phyloP scores from a whole-genome alignment of 2,888 invertebrate species.

The Electrophaes corylata region DNA sequence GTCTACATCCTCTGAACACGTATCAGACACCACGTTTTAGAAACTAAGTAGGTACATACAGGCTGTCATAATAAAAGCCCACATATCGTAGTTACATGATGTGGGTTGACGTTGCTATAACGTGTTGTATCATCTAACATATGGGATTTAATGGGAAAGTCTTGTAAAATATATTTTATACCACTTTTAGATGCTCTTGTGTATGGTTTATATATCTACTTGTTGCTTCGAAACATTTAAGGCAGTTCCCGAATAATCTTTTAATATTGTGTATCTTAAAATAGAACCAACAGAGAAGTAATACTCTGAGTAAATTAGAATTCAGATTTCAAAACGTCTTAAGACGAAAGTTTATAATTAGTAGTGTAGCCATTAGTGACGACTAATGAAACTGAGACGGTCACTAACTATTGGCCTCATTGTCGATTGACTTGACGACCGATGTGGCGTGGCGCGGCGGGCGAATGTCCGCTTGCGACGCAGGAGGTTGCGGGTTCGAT shows the following conservation, averaged over 20 bases:
- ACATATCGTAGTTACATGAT: constrained; percentile 49
- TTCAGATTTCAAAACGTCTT: too few relatives aligned
- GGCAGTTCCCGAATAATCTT: not conserved
- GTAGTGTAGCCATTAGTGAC: too few relatives aligned
- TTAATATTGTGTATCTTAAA: not conserved
- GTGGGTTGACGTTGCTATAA: constrained; percentile 59
- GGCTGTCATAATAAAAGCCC: constrained; percentile 55
- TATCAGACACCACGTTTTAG: constrained; percentile 12
- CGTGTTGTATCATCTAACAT: constrained; percentile 43
- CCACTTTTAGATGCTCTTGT: constrained; percentile 8
- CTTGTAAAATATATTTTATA: constrained; percentile 34
- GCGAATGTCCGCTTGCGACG: too few relatives aligned
- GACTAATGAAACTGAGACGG: too few relatives aligned
- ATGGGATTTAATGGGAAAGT: constrained; percentile 39
- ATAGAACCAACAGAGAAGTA: not conserved
- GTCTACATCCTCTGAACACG: not conserved
- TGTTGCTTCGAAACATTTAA: constrained; percentile 2
- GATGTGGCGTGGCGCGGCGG: too few relatives aligned
- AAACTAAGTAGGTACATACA: constrained; percentile 19
- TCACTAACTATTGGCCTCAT: too few relatives aligned
- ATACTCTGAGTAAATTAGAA: not conserved
- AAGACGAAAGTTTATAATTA: too few relatives aligned
- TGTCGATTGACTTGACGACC: too few relatives aligned
- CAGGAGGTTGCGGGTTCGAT: too few relatives aligned
- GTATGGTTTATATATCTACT: not conserved